A percentile compares a stretch with the other conserved stretches of the same genome.
Conservation (phyloP, 1,140 invertebrate species). For the Brachionus asplanchnoidis region DNA sequence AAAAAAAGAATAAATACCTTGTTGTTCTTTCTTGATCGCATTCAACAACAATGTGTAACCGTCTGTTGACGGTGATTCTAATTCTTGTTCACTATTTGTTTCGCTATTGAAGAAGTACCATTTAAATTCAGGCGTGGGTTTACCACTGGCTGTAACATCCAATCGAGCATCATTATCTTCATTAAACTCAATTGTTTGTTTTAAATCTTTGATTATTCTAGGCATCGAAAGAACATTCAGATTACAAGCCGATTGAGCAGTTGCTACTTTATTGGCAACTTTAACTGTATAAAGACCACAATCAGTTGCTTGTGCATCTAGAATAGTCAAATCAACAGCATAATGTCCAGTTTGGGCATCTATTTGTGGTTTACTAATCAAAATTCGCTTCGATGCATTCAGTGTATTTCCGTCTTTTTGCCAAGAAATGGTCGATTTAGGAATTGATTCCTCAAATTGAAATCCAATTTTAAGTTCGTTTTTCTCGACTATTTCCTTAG, state of each 20-base stretch:
- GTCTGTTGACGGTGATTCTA: background rate
- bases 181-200: background rate
- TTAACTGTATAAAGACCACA: conserved; percentile 33
- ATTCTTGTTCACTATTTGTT: conserved; percentile 33
- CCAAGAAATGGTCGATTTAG: conserved; percentile 29
- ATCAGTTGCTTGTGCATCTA: background rate
- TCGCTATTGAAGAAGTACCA: conserved; percentile 29
- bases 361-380: background rate
- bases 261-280: conserved; percentile 26
- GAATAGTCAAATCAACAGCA: background rate
- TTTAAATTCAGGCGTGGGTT: conserved; percentile 35
- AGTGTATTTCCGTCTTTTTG: conserved; percentile 9
- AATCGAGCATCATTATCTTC: conserved; percentile 4
- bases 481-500: conserved; percentile 6
- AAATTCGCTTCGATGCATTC: conserved; percentile 3
- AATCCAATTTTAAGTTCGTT: background rate
- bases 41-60: background rate
- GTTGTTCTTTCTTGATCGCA: conserved; percentile 9
- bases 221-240: conserved; percentile 1
- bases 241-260: conserved; percentile 1
- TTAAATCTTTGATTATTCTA: conserved; percentile 18
- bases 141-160: conserved; percentile 2
- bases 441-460: conserved; percentile 14
- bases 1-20: background rate
- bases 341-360: background rate